Percentiles rank a stretch among this genome's conserved stretches.
Conservation (phyloP, 2,888 invertebrate genomes). For the Drosophila borealis region DNA sequence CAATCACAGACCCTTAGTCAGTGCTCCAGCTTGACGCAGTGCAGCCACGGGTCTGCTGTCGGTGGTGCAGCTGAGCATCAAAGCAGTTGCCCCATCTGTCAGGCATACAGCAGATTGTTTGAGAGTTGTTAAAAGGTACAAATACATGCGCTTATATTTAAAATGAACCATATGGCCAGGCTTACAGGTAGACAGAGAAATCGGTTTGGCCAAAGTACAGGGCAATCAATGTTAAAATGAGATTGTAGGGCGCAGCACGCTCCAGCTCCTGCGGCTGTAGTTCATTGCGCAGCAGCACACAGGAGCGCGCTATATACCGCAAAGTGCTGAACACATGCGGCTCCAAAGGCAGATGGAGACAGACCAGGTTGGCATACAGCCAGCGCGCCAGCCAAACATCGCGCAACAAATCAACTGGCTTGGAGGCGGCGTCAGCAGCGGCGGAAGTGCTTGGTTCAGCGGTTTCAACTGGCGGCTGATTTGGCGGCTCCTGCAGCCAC, state of each 20-base stretch:
- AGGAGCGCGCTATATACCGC: slow-evolving; percentile 82
- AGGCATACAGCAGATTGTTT: slow-evolving; percentile 73
- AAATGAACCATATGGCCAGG: not conserved
- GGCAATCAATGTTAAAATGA: slow-evolving; percentile 83
- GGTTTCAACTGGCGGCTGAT: not conserved
- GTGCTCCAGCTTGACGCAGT: slow-evolving; percentile 52
- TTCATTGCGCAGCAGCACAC: slow-evolving; percentile 77
- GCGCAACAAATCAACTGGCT: slow-evolving; percentile 61
- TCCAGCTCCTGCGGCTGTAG: slow-evolving; percentile 66
- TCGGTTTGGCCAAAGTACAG: slow-evolving; percentile 83
- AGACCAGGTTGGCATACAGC: slow-evolving; percentile 83
- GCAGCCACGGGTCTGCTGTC: slow-evolving; percentile 30
- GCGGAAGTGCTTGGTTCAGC: slow-evolving; percentile 39
- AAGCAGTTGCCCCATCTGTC: slow-evolving; percentile 74
- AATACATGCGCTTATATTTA: slow-evolving; percentile 36
- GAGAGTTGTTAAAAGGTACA: slow-evolving; percentile 20
- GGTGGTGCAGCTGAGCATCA: slow-evolving; percentile 60
- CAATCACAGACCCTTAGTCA: slow-evolving; percentile 59
- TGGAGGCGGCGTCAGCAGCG: not conserved
- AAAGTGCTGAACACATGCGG: slow-evolving; percentile 82
- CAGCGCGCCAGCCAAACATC: slow-evolving; percentile 83
- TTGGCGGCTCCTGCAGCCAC: slow-evolving; percentile 68
- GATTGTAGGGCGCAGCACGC: slow-evolving; percentile 82
- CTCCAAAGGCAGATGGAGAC: slow-evolving; percentile 83
- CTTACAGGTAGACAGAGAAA: slow-evolving; percentile 80